These are phyloP conservation scores for Heliconius erato DNA, from an alignment of 2,888 invertebrate species.

Conservation along the genomic window DNA sequence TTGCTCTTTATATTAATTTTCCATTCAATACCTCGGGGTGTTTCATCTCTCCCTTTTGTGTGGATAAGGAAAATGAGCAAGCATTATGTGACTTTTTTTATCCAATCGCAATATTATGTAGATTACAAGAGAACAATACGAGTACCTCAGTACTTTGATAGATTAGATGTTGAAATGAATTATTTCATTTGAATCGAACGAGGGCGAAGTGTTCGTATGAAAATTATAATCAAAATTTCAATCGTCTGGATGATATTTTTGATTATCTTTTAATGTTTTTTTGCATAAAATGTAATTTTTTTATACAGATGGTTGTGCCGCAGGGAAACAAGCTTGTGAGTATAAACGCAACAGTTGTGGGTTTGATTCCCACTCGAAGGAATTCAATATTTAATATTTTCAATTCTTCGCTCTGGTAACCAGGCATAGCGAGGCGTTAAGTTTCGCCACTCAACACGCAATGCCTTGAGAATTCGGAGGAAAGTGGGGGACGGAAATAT, in stretches of 20 bases:
- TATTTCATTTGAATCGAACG: slow-evolving; percentile 2
- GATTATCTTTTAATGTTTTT: not conserved
- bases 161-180: slow-evolving; percentile 24
- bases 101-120: slow-evolving; percentile 35
- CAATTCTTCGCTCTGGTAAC: too few species aligned
- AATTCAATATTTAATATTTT: too few species aligned
- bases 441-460: too few species aligned
- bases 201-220: slow-evolving; percentile 2
- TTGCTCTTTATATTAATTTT: slow-evolving; percentile 61
- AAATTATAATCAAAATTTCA: slow-evolving; percentile 4
- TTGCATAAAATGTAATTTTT: not conserved
- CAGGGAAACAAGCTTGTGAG: too few species aligned
- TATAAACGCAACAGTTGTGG: too few species aligned
- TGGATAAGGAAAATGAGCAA: slow-evolving; percentile 42
- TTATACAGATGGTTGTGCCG: too few species aligned
- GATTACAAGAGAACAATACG: slow-evolving; percentile 29
- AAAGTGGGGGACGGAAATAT: too few species aligned
- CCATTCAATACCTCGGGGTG: slow-evolving; percentile 56
- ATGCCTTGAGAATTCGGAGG: too few species aligned
- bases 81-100: slow-evolving; percentile 40
- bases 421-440: too few species aligned
- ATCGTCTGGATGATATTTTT: not conserved
- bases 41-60: slow-evolving; percentile 43
- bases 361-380: too few species aligned
- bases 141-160: slow-evolving; percentile 24